These are phyloP conservation scores for Pheosia tremula DNA, from an alignment of 2,888 invertebrate genomes.

Conservation along the genomic window DNA sequence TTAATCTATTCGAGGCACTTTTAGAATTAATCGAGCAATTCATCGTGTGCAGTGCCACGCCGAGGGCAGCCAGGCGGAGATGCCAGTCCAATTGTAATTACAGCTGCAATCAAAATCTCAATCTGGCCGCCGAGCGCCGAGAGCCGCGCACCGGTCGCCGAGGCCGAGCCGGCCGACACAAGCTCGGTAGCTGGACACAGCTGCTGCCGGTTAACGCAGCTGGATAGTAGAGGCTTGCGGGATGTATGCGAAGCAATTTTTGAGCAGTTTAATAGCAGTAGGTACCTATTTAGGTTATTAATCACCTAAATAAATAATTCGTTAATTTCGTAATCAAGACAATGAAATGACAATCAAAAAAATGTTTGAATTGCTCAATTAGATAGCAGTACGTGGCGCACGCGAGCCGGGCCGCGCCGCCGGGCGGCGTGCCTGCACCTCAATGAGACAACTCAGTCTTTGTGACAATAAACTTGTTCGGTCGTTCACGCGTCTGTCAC, in stretches of 20 bases:
- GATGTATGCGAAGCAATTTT: too few relatives aligned
- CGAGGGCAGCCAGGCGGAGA: background rate
- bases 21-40: conserved; percentile 4
- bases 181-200: background rate
- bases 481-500: background rate
- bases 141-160: background rate
- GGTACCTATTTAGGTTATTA: background rate
- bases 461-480: background rate
- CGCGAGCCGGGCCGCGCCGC: too few relatives aligned
- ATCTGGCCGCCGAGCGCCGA: conserved; percentile 18
- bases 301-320: too few relatives aligned
- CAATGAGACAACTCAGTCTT: background rate
- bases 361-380: too few relatives aligned
- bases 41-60: conserved; percentile 8
- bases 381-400: too few relatives aligned
- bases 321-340: too few relatives aligned
- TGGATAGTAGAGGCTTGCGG: background rate
- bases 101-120: conserved; percentile 34
- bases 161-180: background rate
- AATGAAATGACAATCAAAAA: too few relatives aligned
- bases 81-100: conserved; percentile 23
- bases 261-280: background rate
- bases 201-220: background rate
- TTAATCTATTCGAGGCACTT: background rate
- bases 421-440: background rate